Base-by-base conservation (phyloP, 2,888 invertebrate genomes). In the Merodon equestris region DNA sequence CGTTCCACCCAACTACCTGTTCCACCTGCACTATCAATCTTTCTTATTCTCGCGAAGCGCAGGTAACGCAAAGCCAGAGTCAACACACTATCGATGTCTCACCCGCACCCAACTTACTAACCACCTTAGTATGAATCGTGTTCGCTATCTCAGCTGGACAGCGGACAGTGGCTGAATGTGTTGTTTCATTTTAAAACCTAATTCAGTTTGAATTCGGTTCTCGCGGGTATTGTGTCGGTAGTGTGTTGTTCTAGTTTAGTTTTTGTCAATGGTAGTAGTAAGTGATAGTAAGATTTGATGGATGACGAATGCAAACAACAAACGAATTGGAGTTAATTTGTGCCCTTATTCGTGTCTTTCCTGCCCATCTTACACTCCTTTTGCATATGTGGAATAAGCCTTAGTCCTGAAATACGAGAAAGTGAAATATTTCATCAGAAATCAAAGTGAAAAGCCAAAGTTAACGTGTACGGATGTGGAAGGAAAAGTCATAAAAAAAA, bases 161-260 rank as follows among this genome's bases (percentile, higher is more conserved):
- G 12, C 12, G 3, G 40, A 40, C 40, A n/a, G 40, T 40, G 27
- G 27, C 27, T 27, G 27, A 27, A 9, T 40, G 10, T 48, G 50
- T 18, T 12, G 15, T 60, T 70, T 61, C 48, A 56, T 53, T 79
- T 70, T 9, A 38, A 79, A 79, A 60, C 44, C 54, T 40, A 58
- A 57, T 79, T 79, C 72, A 79, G 79, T 79, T 74, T 79, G 68
- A 74, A 68, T 74, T 79, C 74, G 74, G 60, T 74, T 70, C 53
- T 56, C 74, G 74, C 34, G 54, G 14, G 44, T 56, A 60, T 18
- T 60, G 70, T 70, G 44, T 70, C 50, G 42, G 50, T 34, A 17
- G 27, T 27, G 27, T 7, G 27, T 27, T 7, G 27, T 27, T 27
- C 27, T 27, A 27, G 27, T 66, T 72, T 73, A 38, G 51, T 61